These are phyloP conservation scores for Sesia apiformis DNA, from an alignment of 2,888 invertebrate species.

Conservation along the genomic window DNA sequence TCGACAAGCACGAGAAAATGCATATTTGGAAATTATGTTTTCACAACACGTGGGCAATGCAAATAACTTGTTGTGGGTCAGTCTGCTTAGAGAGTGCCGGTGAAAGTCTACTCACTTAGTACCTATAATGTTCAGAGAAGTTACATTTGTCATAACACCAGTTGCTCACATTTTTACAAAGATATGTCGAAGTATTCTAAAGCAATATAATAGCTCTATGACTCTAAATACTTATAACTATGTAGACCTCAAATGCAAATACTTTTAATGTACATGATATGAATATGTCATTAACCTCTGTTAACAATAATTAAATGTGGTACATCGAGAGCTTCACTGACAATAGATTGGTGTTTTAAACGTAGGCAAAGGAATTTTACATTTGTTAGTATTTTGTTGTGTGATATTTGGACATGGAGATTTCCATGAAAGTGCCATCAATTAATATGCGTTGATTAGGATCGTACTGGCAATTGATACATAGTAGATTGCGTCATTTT, in stretches of 20 bases:
- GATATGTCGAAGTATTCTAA: slow-evolving; percentile 74
- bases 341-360: slow-evolving; percentile 29
- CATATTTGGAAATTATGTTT: slow-evolving; percentile 49
- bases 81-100: slow-evolving; percentile 44
- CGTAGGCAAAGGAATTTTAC: not conserved
- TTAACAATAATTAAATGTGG: slow-evolving; percentile 31
- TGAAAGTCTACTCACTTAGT: slow-evolving; percentile 28
- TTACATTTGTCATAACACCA: slow-evolving; percentile 37
- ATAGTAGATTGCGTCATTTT: slow-evolving; percentile 8
- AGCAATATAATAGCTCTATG: slow-evolving; percentile 72
- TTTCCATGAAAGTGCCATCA: too few species aligned
- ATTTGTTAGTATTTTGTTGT: too few species aligned
- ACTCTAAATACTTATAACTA: slow-evolving; percentile 70
- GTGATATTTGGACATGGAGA: too few species aligned
- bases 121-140: slow-evolving; percentile 23
- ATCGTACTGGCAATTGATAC: not conserved
- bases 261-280: slow-evolving; percentile 74
- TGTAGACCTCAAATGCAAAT: slow-evolving; percentile 74
- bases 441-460: too few species aligned
- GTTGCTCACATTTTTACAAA: slow-evolving; percentile 61
- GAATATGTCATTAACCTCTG: slow-evolving; percentile 70
- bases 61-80: slow-evolving; percentile 30
- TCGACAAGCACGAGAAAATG: slow-evolving; percentile 54
- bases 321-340: slow-evolving; percentile 14
- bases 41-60: slow-evolving; percentile 24